phyloP scores from a whole-genome alignment of 2,888 invertebrate genomes.

The Phengaris arion region DNA sequence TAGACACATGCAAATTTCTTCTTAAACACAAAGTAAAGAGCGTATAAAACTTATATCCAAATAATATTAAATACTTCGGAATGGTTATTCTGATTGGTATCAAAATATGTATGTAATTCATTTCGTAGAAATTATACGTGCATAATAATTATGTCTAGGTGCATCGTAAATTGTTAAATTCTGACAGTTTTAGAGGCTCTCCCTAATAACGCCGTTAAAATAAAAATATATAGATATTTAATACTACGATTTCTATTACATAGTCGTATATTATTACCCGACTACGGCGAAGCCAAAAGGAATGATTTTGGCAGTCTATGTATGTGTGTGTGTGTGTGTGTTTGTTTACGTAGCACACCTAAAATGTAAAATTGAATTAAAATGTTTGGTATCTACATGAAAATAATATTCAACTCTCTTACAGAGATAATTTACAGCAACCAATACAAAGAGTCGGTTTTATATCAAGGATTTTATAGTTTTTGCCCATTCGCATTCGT shows the following conservation, averaged over 20 bases:
- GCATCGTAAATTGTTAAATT: conserved; percentile 4
- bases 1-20: no score
- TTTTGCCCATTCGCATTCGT: conserved; percentile 65
- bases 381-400: no score
- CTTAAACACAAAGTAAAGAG: no score
- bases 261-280: no score
- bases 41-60: not conserved
- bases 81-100: not conserved
- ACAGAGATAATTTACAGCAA: not conserved
- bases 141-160: not conserved
- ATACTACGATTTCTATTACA: not conserved
- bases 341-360: no score
- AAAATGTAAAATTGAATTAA: no score
- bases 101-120: not conserved
- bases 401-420: no score
- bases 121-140: not conserved
- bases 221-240: not conserved
- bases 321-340: no score
- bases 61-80: not conserved
- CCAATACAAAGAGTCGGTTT: conserved; percentile 45
- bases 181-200: not conserved
- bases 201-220: not conserved
- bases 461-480: conserved; percentile 60
- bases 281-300: no score
- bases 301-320: no score